Percentiles rank a stretch among this genome's conserved stretches.
Evolutionary conservation across 1,140 invertebrate genomes (phyloP).

Genomic region (Lepidotrigona ventralis): DNA sequence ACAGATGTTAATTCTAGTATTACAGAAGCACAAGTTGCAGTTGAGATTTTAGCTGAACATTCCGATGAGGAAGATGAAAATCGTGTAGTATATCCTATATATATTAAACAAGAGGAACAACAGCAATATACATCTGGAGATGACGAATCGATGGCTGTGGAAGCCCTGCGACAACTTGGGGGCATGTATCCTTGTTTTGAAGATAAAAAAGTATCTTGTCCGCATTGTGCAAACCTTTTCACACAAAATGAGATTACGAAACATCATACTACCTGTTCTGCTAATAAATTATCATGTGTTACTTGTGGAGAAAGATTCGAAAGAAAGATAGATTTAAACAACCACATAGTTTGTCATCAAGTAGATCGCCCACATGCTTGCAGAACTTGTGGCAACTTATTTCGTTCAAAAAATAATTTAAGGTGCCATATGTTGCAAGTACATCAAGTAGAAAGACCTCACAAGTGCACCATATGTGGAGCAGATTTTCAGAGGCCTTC

Average conservation of each 20-base stretch:
- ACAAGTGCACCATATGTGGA: conserved; percentile 78
- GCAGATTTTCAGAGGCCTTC: conserved; percentile 79
- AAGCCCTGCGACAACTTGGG: conserved; percentile 78
- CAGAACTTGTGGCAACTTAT: conserved; percentile 75
- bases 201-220: conserved; percentile 70
- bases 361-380: conserved; percentile 76
- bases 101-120: conserved; percentile 72
- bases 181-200: conserved; percentile 77
- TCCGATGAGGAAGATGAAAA: conserved; percentile 67
- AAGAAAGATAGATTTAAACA: conserved; percentile 74
- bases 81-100: conserved; percentile 69
- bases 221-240: conserved; percentile 61
- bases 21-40: conserved; percentile 57
- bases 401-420: conserved; percentile 73
- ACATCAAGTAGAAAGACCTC: conserved; percentile 69
- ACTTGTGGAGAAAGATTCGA: conserved; percentile 75
- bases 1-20: conserved; percentile 52
- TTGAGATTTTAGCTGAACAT: conserved; percentile 68
- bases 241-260: conserved; percentile 61
- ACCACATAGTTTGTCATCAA: conserved; percentile 78
- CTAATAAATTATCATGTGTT: conserved; percentile 69
- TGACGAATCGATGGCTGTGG: conserved; percentile 79
- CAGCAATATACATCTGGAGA: conserved; percentile 74
- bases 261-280: conserved; percentile 64
- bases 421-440: conserved; percentile 72